phyloP scores from a whole-genome alignment of 2,113 vertebrate species.

The Ascaphus truei region DNA sequence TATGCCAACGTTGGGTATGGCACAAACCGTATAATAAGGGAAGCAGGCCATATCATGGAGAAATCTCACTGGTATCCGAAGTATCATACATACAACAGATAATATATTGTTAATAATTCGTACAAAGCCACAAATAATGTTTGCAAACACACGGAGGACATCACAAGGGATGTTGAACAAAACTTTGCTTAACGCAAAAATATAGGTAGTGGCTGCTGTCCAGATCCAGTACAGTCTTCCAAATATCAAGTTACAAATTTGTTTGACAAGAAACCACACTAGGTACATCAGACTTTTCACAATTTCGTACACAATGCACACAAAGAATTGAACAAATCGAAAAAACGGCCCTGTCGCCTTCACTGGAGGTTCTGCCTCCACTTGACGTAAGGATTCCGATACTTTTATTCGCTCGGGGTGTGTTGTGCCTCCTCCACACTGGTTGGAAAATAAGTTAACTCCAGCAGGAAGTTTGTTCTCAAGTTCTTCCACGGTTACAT shows the following conservation, averaged over 20 bases:
- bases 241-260: slow-evolving; percentile 38
- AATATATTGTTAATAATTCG: slow-evolving; percentile 53
- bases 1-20: slow-evolving; percentile 58
- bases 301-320: slow-evolving; percentile 45
- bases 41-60: slow-evolving; percentile 62
- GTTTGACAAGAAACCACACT: slow-evolving; percentile 51
- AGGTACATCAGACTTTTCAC: slow-evolving; percentile 48
- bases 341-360: slow-evolving; percentile 41
- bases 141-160: slow-evolving; percentile 48
- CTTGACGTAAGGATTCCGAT: slow-evolving; percentile 48
- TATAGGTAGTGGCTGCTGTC: slow-evolving; percentile 44
- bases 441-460: slow-evolving; percentile 55
- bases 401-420: slow-evolving; percentile 51
- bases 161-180: slow-evolving; percentile 63
- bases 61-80: slow-evolving; percentile 55
- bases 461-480: slow-evolving; percentile 54
- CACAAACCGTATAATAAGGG: slow-evolving; percentile 59
- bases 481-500: slow-evolving; percentile 53
- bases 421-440: slow-evolving; percentile 47
- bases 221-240: slow-evolving; percentile 48
- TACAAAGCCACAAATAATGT: slow-evolving; percentile 55
- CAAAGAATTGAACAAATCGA: slow-evolving; percentile 55
- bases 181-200: slow-evolving; percentile 53
- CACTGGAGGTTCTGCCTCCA: slow-evolving; percentile 48
- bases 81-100: slow-evolving; percentile 48